Evolutionary conservation across 2,888 invertebrate species (phyloP).

Genomic region (Drosophila anomelani): DNA sequence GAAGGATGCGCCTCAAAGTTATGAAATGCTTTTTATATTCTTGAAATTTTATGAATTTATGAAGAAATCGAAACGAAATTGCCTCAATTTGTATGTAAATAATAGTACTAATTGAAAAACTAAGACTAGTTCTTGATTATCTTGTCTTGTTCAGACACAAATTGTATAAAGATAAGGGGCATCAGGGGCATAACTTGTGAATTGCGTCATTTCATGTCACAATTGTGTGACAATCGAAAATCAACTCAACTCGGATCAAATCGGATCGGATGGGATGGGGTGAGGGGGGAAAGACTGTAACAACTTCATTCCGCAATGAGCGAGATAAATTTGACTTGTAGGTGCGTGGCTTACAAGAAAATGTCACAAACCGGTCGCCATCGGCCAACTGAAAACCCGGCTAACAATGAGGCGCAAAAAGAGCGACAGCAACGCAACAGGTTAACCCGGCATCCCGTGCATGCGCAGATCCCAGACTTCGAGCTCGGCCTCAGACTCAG

Average conservation of each 20-base stretch:
- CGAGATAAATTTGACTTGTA: slow-evolving; percentile 73
- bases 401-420: slow-evolving; percentile 62
- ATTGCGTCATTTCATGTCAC: slow-evolving; percentile 77
- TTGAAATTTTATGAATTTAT: neutral
- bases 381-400: slow-evolving; percentile 13
- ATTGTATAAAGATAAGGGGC: slow-evolving; percentile 44
- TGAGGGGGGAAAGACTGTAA: slow-evolving; percentile 64
- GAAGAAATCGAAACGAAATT: neutral
- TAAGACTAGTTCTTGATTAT: neutral
- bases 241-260: slow-evolving; percentile 60
- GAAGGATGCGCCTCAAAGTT: neutral
- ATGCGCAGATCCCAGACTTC: slow-evolving; percentile 48
- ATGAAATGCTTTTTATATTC: neutral
- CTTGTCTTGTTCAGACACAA: slow-evolving; percentile 16
- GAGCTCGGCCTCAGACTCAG: neutral
- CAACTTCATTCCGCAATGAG: slow-evolving; percentile 75
- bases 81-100: neutral
- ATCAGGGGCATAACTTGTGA: slow-evolving; percentile 56
- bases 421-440: slow-evolving; percentile 76
- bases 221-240: slow-evolving; percentile 75
- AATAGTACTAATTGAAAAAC: neutral
- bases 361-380: slow-evolving; percentile 68
- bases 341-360: slow-evolving; percentile 80
- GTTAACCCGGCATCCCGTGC: slow-evolving; percentile 65
- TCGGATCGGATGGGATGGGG: slow-evolving; percentile 13